Evolutionary conservation across 2,888 invertebrate species (phyloP).

Genomic region (Caenorhabditis angaria): DNA sequence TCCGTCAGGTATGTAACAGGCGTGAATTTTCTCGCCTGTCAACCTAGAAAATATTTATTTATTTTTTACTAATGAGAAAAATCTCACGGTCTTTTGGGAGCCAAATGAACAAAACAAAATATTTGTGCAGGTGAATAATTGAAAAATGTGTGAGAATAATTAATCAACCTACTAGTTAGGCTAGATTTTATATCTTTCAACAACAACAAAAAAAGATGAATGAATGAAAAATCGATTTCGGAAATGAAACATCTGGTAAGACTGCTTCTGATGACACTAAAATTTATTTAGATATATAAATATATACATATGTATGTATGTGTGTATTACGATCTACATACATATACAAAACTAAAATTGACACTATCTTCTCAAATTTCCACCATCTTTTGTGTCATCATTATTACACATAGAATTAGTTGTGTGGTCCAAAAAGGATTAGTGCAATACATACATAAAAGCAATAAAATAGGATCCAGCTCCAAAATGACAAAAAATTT

Average conservation of each 20-base stretch:
- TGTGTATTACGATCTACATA: not conserved
- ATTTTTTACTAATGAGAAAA: not conserved
- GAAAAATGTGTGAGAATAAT: not conserved
- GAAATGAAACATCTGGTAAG: conserved; percentile 4
- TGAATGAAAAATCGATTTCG: not conserved
- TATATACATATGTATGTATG: not conserved
- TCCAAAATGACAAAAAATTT: not conserved
- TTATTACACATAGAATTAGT: too few relatives aligned
- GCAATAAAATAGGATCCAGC: not conserved
- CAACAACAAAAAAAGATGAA: not conserved
- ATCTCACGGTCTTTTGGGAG: not conserved
- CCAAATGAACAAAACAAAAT: conserved; percentile 22
- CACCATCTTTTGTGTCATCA: not conserved
- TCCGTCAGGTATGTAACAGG: not conserved
- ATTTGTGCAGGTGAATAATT: conserved; percentile 10
- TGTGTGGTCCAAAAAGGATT: too few relatives aligned
- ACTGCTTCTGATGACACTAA: not conserved
- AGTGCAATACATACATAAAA: too few relatives aligned
- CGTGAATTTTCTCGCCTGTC: conserved; percentile 2
- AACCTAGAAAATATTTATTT: not conserved
- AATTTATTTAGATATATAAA: too few relatives aligned
- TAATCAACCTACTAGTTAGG: not conserved
- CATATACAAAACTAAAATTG: not conserved
- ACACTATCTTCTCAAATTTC: conserved; percentile 1
- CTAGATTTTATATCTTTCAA: not conserved